phyloP scores from a whole-genome alignment of 1,140 invertebrate species.

The Ptiloglossa arizonensis region DNA sequence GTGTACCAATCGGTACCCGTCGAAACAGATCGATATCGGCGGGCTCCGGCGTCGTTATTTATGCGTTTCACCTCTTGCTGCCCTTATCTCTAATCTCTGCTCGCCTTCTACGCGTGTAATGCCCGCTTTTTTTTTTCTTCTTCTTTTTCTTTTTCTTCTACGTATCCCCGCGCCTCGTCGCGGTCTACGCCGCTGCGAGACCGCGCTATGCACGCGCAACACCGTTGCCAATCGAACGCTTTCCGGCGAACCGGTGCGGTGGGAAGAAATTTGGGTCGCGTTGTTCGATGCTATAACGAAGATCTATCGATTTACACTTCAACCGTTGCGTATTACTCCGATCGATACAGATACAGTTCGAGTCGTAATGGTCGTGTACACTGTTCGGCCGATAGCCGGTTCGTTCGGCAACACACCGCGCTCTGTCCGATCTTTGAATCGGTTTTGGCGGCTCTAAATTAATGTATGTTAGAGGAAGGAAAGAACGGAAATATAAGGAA shows the following conservation, averaged over 20 bases:
- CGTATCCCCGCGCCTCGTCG: too few relatives aligned
- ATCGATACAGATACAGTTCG: too few relatives aligned
- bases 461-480: too few relatives aligned
- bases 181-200: constrained; percentile 22
- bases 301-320: too few relatives aligned
- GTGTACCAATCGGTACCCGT: constrained; percentile 47
- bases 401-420: too few relatives aligned
- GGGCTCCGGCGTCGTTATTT: constrained; percentile 50
- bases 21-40: constrained; percentile 55
- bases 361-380: too few relatives aligned
- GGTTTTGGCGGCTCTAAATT: too few relatives aligned
- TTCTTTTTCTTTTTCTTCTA: too few relatives aligned
- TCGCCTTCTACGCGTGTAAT: constrained; percentile 42
- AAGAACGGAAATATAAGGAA: too few relatives aligned
- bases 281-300: neutral
- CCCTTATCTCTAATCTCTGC: constrained; percentile 46
- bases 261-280: neutral
- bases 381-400: too few relatives aligned
- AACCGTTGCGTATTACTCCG: too few relatives aligned
- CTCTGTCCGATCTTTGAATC: neutral
- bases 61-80: constrained; percentile 58
- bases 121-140: constrained; percentile 29
- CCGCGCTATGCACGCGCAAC: neutral
- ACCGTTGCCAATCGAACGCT: neutral
- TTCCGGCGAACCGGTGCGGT: too few relatives aligned